These are phyloP conservation scores for Drosophila truncata DNA, from an alignment of 1,140 invertebrate genomes.

Conservation along the genomic window DNA sequence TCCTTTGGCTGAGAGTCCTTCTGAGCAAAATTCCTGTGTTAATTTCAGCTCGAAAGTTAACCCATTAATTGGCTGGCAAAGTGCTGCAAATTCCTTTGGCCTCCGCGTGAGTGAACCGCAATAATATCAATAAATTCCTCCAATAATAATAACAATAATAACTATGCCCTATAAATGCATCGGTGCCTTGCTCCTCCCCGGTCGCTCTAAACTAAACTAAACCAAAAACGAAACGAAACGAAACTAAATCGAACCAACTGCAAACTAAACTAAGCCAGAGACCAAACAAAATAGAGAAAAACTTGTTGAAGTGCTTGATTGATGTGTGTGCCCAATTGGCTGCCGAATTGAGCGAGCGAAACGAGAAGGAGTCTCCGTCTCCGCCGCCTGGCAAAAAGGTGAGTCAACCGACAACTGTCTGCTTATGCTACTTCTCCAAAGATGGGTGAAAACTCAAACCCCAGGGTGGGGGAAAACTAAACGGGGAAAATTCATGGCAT, in stretches of 20 bases:
- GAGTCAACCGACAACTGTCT: slow-evolving; percentile 46
- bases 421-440: slow-evolving; percentile 4
- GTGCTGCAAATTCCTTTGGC: slow-evolving; percentile 21
- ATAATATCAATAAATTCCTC: slow-evolving; percentile 54
- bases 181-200: slow-evolving; percentile 18
- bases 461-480: slow-evolving; percentile 1
- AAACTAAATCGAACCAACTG: slow-evolving; percentile 24
- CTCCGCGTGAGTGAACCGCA: slow-evolving; percentile 27
- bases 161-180: slow-evolving; percentile 34
- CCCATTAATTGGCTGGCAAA: slow-evolving; percentile 60
- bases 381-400: slow-evolving; percentile 35
- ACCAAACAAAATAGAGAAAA: slow-evolving; percentile 61
- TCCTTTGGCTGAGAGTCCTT: slow-evolving; percentile 16
- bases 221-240: slow-evolving; percentile 12
- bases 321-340: slow-evolving; percentile 48
- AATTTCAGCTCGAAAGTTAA: slow-evolving; percentile 60
- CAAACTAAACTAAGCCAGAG: slow-evolving; percentile 40
- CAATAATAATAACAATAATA: slow-evolving; percentile 8
- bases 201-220: slow-evolving; percentile 12
- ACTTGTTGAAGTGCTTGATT: slow-evolving; percentile 60
- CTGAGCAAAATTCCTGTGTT: slow-evolving; percentile 39
- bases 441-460: not conserved
- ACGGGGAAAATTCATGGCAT: not conserved
- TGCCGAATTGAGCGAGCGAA: slow-evolving; percentile 47
- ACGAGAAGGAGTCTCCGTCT: slow-evolving; percentile 33